Percentiles rank a stretch among this genome's conserved stretches.
phyloP scores from a whole-genome alignment of 2,113 vertebrate genomes.

The Dendrocopos noguchii region DNA sequence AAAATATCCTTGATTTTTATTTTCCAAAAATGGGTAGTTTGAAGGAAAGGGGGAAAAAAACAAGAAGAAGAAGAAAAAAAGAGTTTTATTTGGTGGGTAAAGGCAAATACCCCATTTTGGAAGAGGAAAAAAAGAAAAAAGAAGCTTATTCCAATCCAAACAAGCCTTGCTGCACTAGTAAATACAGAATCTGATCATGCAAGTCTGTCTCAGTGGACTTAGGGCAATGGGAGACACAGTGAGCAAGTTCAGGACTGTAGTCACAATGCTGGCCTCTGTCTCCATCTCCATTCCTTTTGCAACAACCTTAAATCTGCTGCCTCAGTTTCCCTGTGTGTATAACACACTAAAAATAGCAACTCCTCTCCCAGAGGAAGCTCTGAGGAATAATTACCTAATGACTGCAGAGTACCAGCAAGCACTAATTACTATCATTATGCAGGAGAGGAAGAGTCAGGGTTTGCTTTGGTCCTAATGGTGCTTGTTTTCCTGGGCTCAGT shows the following conservation, averaged over 20 bases:
- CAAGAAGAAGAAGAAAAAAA: background rate
- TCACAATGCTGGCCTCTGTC: background rate
- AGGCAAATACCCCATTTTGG: background rate
- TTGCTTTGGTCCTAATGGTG: conserved; percentile 31
- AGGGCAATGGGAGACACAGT: background rate
- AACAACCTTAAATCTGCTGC: background rate
- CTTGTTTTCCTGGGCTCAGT: conserved; percentile 4
- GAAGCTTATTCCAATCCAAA: background rate
- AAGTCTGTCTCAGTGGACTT: background rate
- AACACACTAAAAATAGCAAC: background rate
- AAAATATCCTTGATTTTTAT: conserved; percentile 46
- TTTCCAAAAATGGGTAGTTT: conserved; percentile 31
- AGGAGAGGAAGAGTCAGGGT: background rate
- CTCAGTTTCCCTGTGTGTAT: conserved; percentile 22
- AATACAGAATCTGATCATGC: background rate
- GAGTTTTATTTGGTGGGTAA: background rate
- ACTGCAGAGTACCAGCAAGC: background rate
- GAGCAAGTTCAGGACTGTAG: background rate
- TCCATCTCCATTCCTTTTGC: background rate
- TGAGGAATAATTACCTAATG: conserved; percentile 33
- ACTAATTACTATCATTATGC: conserved; percentile 52
- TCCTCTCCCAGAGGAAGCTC: background rate
- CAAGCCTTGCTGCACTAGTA: background rate
- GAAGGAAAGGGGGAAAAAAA: background rate
- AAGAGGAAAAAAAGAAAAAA: background rate